Base-by-base conservation (phyloP, 2,113 vertebrate genomes). In the Albula glossodonta region DNA sequence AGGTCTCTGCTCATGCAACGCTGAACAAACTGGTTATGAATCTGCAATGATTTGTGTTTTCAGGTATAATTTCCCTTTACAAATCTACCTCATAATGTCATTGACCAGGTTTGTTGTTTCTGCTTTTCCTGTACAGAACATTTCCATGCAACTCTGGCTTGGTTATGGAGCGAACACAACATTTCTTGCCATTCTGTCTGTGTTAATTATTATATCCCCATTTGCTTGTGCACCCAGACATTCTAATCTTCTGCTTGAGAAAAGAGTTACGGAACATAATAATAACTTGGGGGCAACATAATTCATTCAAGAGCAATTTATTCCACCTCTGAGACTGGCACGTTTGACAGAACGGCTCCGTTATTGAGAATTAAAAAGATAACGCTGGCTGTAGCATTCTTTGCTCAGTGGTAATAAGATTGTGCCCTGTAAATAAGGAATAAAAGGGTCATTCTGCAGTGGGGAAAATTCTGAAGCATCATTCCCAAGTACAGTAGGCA, bases 161-260 rank as follows among this genome's bases (percentile, higher is more conserved):
- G n/a, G 6, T 74, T 25, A 0, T 5, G 10, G n/a, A 74, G 22
- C 31, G 70, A 31, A 74, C 70, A 74, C 22, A 74, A 74, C 9
- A 74, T 74, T 22, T n/a, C 70, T 11, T n/a, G 8, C 66, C n/a
- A 10, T 74, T 25, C 31, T 74, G n/a, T n/a, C 4, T 74, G 70
- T 31, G 90, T 90, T 88, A 91, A 92, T 90, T 88, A 91, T 74
- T 83, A 90, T 91, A 86, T 86, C 88, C 87, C 78, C 83, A 90
- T 86, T 90, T 86, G 84, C 84, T 79, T 77, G 81, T 63, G 56
- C 88, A 88, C 81, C 74, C 81, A 13, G 49, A 87, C 90, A 86
- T 92, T 93, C 89, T 90, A 91, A 94, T 95, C 90, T 92, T 53
- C 63, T 85, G 51, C 70, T 49, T 82, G 51, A 78, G 66, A 85